A percentile compares a stretch with the other conserved stretches of the same genome.
These are phyloP conservation scores for Schizotus pectinicornis DNA, from an alignment of 2,888 invertebrate genomes.

Conservation along the genomic window DNA sequence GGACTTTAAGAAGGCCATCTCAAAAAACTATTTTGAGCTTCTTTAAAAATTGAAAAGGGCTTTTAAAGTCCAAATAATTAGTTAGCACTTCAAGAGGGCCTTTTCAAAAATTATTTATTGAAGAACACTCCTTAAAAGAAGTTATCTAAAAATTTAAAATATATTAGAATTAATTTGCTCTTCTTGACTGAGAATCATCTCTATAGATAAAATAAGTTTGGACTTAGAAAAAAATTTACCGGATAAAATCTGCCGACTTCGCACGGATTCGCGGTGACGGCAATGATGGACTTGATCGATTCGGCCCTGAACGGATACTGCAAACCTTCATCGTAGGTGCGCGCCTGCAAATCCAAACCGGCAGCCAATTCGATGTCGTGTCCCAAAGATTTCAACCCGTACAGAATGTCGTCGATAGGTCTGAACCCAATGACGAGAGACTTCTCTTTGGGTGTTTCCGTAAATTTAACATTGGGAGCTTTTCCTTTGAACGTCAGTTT, in stretches of 20 bases:
- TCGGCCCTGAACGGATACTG: constrained; percentile 78
- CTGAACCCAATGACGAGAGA: constrained; percentile 37
- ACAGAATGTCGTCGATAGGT: constrained; percentile 45
- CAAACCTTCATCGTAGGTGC: constrained; percentile 68
- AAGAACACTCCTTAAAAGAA: too few relatives aligned
- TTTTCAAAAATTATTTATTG: too few relatives aligned
- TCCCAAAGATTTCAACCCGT: constrained; percentile 43
- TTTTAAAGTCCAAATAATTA: too few relatives aligned
- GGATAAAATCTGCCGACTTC: constrained; percentile 61
- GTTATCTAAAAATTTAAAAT: too few relatives aligned
- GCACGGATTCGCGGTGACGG: constrained; percentile 69
- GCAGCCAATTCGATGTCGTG: constrained; percentile 50
- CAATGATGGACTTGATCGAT: constrained; percentile 76
- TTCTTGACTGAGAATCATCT: too few relatives aligned
- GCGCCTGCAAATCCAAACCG: constrained; percentile 45
- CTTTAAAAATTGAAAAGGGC: too few relatives aligned
- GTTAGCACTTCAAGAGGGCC: too few relatives aligned
- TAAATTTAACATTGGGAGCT: constrained; percentile 55
- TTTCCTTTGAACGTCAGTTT: constrained; percentile 62
- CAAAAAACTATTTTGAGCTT: too few relatives aligned
- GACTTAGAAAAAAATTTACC: constrained; percentile 57
- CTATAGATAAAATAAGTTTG: too few relatives aligned
- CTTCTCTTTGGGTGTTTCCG: constrained; percentile 40
- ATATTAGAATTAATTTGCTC: too few relatives aligned
- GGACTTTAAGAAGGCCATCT: too few relatives aligned